Conservation (phyloP, 2,797 vertebrate genomes). For the Darevskia mixta region DNA sequence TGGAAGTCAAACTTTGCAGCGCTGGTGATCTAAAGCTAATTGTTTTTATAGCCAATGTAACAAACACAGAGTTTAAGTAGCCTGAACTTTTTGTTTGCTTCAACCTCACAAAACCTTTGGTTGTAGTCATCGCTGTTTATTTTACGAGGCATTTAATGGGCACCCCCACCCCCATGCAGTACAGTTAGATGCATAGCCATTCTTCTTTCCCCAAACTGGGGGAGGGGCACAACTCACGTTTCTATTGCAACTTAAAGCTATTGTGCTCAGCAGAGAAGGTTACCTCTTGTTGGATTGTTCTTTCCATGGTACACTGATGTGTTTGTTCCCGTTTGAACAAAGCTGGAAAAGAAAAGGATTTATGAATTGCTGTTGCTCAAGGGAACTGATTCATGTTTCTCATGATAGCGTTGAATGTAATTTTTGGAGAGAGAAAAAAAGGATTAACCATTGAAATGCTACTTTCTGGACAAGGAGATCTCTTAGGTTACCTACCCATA, state of each 20-base stretch:
- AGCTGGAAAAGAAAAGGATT: slow-evolving; percentile 32
- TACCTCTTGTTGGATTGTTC: slow-evolving; percentile 34
- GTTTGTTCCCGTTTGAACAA: slow-evolving; percentile 42
- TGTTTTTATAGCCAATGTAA: slow-evolving; percentile 72
- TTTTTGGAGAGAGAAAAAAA: neutral
- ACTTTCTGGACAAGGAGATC: neutral
- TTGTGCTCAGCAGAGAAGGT: slow-evolving; percentile 39
- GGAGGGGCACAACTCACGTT: slow-evolving; percentile 29
- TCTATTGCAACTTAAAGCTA: slow-evolving; percentile 31
- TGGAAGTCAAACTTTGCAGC: slow-evolving; percentile 56
- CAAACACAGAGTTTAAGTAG: slow-evolving; percentile 68
- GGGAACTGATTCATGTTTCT: slow-evolving; percentile 43
- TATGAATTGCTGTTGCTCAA: slow-evolving; percentile 25
- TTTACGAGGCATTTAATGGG: slow-evolving; percentile 73
- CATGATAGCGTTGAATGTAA: slow-evolving; percentile 8
- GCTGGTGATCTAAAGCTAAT: slow-evolving; percentile 66
- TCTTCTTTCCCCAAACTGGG: neutral
- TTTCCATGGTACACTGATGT: slow-evolving; percentile 8
- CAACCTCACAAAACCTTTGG: slow-evolving; percentile 71
- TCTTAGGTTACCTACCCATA: neutral
- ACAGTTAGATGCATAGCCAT: slow-evolving; percentile 54
- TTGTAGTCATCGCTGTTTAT: slow-evolving; percentile 75
- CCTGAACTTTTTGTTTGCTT: slow-evolving; percentile 73
- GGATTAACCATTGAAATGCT: neutral
- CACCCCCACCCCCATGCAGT: slow-evolving; percentile 35